Evolutionary conservation across 1,140 invertebrate species (phyloP).

Genomic region (Zaprionus inermis): DNA sequence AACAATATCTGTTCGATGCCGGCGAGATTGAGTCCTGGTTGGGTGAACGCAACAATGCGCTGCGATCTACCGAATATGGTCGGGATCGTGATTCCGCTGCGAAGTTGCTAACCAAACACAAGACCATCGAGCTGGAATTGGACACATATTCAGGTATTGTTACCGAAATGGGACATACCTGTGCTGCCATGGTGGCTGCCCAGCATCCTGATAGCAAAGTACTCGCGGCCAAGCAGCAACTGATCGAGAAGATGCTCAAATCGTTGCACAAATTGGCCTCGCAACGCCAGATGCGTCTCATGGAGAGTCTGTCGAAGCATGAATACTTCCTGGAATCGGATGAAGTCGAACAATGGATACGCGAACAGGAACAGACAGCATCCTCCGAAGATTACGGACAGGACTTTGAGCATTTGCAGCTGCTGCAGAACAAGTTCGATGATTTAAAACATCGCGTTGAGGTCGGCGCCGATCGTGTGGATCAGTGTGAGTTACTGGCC

Average conservation of each 20-base stretch:
- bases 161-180: constrained; percentile 95
- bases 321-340: constrained; percentile 96
- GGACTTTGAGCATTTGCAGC: constrained; percentile 97
- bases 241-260: constrained; percentile 91
- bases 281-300: constrained; percentile 91
- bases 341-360: constrained; percentile 97
- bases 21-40: constrained; percentile 97
- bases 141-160: constrained; percentile 97
- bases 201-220: constrained; percentile 92
- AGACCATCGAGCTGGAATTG: constrained; percentile 95
- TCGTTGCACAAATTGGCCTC: constrained; percentile 92
- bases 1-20: constrained; percentile 95
- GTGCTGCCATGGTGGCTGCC: constrained; percentile 90
- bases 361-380: constrained; percentile 95
- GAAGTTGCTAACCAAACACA: constrained; percentile 96
- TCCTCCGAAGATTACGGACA: constrained; percentile 98
- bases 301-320: constrained; percentile 96
- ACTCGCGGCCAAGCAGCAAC: constrained; percentile 91
- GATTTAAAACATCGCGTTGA: constrained; percentile 97
- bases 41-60: constrained; percentile 92
- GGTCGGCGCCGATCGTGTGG: constrained; percentile 95
- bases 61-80: constrained; percentile 93
- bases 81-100: constrained; percentile 95
- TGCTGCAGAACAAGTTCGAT: constrained; percentile 96
- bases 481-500: constrained; percentile 95